Base-by-base conservation (phyloP, 2,113 vertebrate genomes). In the Andinoacara biseriatus region DNA sequence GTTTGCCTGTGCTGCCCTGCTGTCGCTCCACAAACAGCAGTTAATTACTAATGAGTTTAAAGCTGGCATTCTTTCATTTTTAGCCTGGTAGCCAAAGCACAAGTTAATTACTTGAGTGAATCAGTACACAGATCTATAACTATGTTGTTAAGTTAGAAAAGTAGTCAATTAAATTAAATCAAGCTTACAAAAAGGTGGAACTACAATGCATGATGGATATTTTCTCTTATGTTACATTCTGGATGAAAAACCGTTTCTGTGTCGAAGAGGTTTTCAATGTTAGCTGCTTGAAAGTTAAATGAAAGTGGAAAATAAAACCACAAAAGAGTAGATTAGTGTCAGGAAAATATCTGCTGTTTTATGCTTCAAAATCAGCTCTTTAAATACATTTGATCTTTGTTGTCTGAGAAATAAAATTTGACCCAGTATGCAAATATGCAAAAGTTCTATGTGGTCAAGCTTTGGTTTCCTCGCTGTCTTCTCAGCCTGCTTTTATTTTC, bases 41-140 rank as follows among this genome's bases (percentile, higher is more conserved):
- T 46, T 72, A 77, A 35, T 81, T 58, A 54, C 15, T 52, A 58
- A 84, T 78, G 65, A 61, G 20, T 56, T 65, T 11, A 61, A 18
- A 61, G 56, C 43, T 18, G 6, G n/a, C 10, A 2, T 62, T 74
- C 67, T 83, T 58, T 74, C n/a, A 20, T 40, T 72, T 60, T 60
- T 61, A 40, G 15, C 61, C 40, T 69, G 74, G 35, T 54, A 84
- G 63, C 20, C 60, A 74, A 67, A 87, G 62, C 38, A 31, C 11
- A 76, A 49, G 38, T 60, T 62, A 78, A 82, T 85, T 29, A 1
- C 62, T 69, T 78, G 54, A 6, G 56, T 38, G 7, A 5, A 63
- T 75, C 4, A 18, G n/a, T 77, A 1, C 13, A 13, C 2, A 13
- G 63, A 74, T 4, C 24, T 46, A 29, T 38, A 49, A 10, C 24